A percentile compares a stretch with the other conserved stretches of the same genome.
Evolutionary conservation across 2,113 vertebrate genomes (phyloP).

Genomic region (Zosterops pallidus): DNA sequence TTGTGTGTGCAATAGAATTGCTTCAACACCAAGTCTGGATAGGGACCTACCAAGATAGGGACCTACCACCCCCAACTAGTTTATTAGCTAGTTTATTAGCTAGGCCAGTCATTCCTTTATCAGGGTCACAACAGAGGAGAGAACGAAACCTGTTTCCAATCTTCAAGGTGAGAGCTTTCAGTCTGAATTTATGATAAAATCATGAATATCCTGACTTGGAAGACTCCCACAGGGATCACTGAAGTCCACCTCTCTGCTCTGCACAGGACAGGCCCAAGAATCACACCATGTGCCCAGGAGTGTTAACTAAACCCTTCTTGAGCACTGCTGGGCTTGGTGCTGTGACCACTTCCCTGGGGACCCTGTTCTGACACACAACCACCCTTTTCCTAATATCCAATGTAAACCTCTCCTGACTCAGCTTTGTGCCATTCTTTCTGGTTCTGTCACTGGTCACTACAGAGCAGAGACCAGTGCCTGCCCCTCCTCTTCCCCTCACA

Average conservation of each 20-base stretch:
- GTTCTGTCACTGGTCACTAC: not conserved
- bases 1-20: not conserved
- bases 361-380: not conserved
- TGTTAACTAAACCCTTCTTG: not conserved
- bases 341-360: not conserved
- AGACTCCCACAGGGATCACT: not conserved
- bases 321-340: rapidly evolving
- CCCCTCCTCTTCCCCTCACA: not conserved
- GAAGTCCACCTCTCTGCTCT: not conserved
- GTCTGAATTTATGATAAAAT: not conserved
- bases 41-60: not conserved
- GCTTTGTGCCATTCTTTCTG: not conserved
- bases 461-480: not conserved
- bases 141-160: not conserved
- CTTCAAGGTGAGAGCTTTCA: not conserved
- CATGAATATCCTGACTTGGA: not conserved
- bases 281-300: not conserved
- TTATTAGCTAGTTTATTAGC: not conserved
- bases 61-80: not conserved
- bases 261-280: not conserved
- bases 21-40: not conserved
- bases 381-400: not conserved
- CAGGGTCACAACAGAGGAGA: not conserved
- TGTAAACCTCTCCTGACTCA: not conserved
- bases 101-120: not conserved